phyloP scores from a whole-genome alignment of 2,888 invertebrate genomes.

The Aphelenchoides bicaudatus region DNA sequence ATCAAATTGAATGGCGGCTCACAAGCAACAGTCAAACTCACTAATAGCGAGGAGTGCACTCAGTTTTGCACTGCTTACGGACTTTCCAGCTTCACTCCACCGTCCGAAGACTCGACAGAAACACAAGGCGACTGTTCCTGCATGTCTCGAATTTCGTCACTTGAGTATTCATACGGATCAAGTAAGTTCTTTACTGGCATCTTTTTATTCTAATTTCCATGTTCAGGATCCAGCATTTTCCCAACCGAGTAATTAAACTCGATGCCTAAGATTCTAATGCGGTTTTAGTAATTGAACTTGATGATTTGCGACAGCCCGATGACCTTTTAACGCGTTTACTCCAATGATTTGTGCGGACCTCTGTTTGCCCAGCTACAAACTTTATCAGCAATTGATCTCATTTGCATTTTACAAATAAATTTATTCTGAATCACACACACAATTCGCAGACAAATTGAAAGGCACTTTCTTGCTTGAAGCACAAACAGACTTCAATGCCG shows the following conservation, averaged over 20 bases:
- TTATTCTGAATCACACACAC: no score
- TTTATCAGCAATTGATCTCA: not conserved
- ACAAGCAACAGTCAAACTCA: constrained; percentile 37
- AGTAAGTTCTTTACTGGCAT: no score
- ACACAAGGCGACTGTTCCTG: constrained; percentile 38
- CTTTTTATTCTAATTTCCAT: no score
- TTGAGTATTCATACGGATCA: constrained; percentile 43
- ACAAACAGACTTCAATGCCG: no score
- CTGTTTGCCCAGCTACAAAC: not conserved
- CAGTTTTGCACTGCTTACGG: constrained; percentile 51
- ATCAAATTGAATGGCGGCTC: constrained; percentile 47
- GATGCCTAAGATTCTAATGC: not conserved
- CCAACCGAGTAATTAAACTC: constrained; percentile 24
- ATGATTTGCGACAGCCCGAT: not conserved
- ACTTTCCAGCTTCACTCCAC: constrained; percentile 40
- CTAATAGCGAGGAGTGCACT: constrained; percentile 47
- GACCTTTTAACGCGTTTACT: not conserved
- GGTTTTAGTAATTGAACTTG: not conserved
- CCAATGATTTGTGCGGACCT: not conserved
- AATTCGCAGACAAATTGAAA: no score
- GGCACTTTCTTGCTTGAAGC: no score
- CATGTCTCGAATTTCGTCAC: constrained; percentile 39
- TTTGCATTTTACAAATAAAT: no score
- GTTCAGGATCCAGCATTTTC: constrained; percentile 36
- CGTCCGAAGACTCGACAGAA: constrained; percentile 26